Percentiles rank a stretch among this genome's conserved stretches.
These are phyloP conservation scores for Rhabdomys pumilio DNA, from an alignment of 2,797 vertebrate genomes.

Conservation along the genomic window DNA sequence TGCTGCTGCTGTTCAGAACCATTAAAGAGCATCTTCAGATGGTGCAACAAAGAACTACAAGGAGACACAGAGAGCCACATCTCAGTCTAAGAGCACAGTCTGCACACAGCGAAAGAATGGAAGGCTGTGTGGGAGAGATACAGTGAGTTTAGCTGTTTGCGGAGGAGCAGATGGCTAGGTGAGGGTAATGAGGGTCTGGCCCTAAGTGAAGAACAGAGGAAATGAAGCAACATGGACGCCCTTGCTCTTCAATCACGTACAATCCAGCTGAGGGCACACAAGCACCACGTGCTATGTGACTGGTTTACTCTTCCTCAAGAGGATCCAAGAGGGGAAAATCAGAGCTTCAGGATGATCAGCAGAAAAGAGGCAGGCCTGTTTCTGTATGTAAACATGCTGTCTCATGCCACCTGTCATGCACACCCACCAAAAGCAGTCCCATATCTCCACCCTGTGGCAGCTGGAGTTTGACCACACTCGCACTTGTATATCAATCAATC, in stretches of 20 bases:
- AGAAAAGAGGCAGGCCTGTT: background rate
- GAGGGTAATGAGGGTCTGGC: background rate
- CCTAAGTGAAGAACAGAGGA: background rate
- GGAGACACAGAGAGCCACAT: background rate
- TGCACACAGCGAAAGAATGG: background rate
- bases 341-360: background rate
- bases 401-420: background rate
- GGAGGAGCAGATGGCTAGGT: background rate
- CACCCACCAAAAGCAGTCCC: background rate
- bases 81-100: background rate
- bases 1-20: background rate
- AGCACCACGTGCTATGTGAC: fast-evolving
- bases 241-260: background rate
- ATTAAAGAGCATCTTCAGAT: background rate
- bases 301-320: background rate
- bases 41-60: background rate
- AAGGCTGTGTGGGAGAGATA: background rate
- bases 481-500: background rate
- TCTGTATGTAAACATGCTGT: background rate
- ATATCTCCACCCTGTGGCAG: background rate
- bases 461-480: background rate
- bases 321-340: background rate
- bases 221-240: background rate
- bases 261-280: background rate
- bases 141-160: background rate